These are phyloP conservation scores for Danio aesculapii DNA, from an alignment of 2,797 vertebrate genomes.

Conservation along the genomic window DNA sequence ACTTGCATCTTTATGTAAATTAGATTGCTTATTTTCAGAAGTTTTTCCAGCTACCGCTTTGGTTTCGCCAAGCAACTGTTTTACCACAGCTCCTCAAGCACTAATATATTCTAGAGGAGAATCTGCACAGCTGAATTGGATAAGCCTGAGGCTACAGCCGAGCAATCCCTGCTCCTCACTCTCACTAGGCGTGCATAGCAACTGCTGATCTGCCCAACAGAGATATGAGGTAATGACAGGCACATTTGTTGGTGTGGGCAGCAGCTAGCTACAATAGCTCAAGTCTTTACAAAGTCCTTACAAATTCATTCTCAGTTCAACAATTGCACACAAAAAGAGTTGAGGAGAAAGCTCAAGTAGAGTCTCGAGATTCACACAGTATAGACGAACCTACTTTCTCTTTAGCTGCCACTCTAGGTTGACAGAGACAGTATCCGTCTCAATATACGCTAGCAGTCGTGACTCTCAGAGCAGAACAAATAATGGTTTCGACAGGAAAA, in stretches of 20 bases:
- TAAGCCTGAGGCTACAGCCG: slow-evolving; percentile 63
- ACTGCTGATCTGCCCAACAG: slow-evolving; percentile 61
- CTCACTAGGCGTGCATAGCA: slow-evolving; percentile 50
- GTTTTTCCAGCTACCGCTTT: not conserved
- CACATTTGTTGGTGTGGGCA: slow-evolving; percentile 7
- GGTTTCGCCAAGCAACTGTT: slow-evolving; percentile 73
- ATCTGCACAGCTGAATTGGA: slow-evolving; percentile 58
- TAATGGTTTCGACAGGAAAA: slow-evolving; percentile 43
- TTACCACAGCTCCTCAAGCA: slow-evolving; percentile 60
- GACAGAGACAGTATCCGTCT: slow-evolving; percentile 9
- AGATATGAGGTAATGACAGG: slow-evolving; percentile 70
- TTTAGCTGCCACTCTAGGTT: not conserved
- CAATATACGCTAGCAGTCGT: not conserved
- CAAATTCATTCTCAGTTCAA: not conserved
- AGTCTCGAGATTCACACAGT: not conserved
- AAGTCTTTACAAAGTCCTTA: no score
- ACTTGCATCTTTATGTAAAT: not conserved
- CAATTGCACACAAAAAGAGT: not conserved
- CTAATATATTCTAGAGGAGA: slow-evolving; percentile 67
- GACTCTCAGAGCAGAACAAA: slow-evolving; percentile 51
- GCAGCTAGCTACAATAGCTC: not conserved
- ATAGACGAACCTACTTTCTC: not conserved
- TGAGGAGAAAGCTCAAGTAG: not conserved
- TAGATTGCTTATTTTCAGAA: slow-evolving; percentile 1
- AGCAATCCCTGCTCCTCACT: slow-evolving; percentile 57